Base-by-base conservation (phyloP, 2,888 invertebrate genomes). In the Thymelicus lineola region DNA sequence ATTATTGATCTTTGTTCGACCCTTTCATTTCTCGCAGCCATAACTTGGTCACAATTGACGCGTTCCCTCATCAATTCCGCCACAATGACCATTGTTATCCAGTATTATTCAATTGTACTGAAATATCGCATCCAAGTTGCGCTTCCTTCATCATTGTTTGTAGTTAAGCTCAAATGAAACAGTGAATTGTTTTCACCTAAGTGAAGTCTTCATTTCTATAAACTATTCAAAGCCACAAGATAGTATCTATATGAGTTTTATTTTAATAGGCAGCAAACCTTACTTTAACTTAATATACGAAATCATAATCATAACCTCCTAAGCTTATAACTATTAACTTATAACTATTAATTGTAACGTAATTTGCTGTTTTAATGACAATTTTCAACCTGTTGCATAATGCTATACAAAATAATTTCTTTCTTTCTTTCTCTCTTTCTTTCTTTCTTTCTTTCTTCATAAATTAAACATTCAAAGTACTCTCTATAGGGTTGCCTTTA, bases 1-100 rank as follows among this genome's bases (percentile, higher is more conserved):
- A 17, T 12, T 15, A 50, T 66, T 38, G 60, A 60, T 20, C 59
- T 66, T 53, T 67, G 12, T 55, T 28, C 14, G 1, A 55, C 28
- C 55, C 14, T 14, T 28, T 20, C 28, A 14, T 55, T 55, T 28
- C 17, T 46, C 42, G 7, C 38, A 61, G 17, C 61, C 55, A 57
- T 68, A 68, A 68, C 38, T 68, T 68, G 62, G 62, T 68, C 68
- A 62, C 68, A 7, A n/a, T 42, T 46, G 68, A 68, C 68, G 48
- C 36, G n/a, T 42, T 17, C n/a, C 62, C 36, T 62, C 68, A 62
- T 68, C 62, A 62, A 68, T 68, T 38, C 6, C 38, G 7, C 68
- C 57, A 68, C 68, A 68, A 68, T 68, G 62, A 68, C 68, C 62
- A 68, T 68, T 68, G 68, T 68, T 68, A 63, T 63, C 17, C 69